Base-by-base conservation (phyloP, 2,797 vertebrate species). In the Aulostomus chinensis region DNA sequence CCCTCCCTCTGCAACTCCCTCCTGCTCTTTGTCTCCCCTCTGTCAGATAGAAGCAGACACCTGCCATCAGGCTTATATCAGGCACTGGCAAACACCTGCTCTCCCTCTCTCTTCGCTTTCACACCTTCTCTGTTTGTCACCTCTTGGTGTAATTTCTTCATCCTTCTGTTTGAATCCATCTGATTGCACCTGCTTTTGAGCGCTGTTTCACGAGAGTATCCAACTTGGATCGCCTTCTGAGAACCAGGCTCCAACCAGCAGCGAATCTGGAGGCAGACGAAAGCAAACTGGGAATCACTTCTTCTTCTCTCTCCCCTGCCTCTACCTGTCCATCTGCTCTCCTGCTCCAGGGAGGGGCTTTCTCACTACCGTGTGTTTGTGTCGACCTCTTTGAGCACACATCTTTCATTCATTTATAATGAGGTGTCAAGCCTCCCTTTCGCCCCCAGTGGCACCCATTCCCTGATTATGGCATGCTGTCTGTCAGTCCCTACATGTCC, bases 41-140 rank as follows among this genome's bases (percentile, higher is more conserved):
- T 55, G 43, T 85, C 77, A 73, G 76, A 86, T 76, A 40, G 74
- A 73, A 73, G 65, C 50, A 33, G 73, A 77, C 81, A 81, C 76
- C 73, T 85, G 78, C 84, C 82, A 80, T 84, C 84, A 78, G 82
- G 68, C 72, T 77, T 84, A 80, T 84, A 81, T 85, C 78, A 84
- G 76, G 67, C 79, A 21, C 78, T 56, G 56, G 16, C 77, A 24
- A 55, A 56, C 50, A 39, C 46, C 8, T 30, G 33, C 66, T 15
- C 37, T 25, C n/a, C n/a, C n/a, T n/a, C 6, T 39, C 47, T 52
- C 43, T 40, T 64, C 24, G 5, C 47, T 68, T 52, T 10, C 67
- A 54, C 65, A 18, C 68, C 49, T 42, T 45, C 40, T 34, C 36
- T n/a, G 29, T 76, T 81, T 64, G 56, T 73, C 71, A 58, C 72